These are phyloP conservation scores for Chionis minor DNA, from an alignment of 2,113 vertebrate species.

Conservation along the genomic window DNA sequence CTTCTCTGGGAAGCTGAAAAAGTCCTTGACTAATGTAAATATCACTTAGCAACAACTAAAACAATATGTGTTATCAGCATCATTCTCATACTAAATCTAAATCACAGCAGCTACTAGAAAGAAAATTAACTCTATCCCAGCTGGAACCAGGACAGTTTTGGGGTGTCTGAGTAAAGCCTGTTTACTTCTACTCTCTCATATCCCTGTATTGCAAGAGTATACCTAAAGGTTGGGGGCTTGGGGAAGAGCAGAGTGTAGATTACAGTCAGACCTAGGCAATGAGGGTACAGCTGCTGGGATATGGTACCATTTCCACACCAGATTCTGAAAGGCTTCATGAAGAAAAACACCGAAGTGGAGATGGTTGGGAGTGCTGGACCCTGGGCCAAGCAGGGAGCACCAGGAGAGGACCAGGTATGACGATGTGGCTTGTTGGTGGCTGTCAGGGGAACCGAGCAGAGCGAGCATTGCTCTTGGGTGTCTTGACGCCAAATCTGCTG, in stretches of 20 bases:
- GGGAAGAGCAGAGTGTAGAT: not conserved
- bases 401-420: not conserved
- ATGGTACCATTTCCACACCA: not conserved
- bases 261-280: not conserved
- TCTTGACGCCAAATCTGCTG: rapidly evolving
- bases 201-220: not conserved
- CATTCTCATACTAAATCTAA: too few species aligned
- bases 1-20: too few species aligned
- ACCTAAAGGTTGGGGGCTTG: not conserved
- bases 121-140: too few species aligned
- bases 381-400: not conserved
- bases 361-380: not conserved
- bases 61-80: too few species aligned
- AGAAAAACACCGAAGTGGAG: not conserved
- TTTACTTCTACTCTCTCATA: not conserved
- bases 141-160: too few species aligned
- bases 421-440: rapidly evolving
- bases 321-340: not conserved
- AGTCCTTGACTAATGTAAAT: too few species aligned
- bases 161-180: not conserved
- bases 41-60: too few species aligned
- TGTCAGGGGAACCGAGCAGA: not conserved
- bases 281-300: not conserved
- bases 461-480: not conserved
- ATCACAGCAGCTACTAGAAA: too few species aligned